Evolutionary conservation across 2,113 vertebrate species (phyloP).

Genomic region (Mirza zaza): DNA sequence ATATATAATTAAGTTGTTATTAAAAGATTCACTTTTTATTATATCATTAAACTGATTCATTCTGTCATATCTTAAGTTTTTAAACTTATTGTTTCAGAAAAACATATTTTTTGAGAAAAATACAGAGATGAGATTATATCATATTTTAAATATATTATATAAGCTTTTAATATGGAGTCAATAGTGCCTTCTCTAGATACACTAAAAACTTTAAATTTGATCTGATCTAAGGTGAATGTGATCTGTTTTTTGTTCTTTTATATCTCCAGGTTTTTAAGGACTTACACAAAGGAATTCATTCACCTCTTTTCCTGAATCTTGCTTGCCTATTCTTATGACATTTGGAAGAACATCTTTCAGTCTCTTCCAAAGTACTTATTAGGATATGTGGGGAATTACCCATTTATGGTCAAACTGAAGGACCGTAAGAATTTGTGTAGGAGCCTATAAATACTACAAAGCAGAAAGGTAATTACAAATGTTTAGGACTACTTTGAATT

Average conservation of each 20-base stretch:
- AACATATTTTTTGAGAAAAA: background rate
- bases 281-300: background rate
- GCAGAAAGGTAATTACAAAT: background rate
- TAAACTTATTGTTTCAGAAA: background rate
- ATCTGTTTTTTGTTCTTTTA: background rate
- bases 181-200: background rate
- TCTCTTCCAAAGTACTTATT: constrained; percentile 27
- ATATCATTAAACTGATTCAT: background rate
- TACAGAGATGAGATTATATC: background rate
- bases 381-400: background rate
- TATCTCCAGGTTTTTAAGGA: background rate
- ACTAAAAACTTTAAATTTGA: constrained; percentile 15
- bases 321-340: background rate
- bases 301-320: background rate
- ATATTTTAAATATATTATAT: background rate
- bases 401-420: background rate
- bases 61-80: background rate
- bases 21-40: background rate
- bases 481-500: constrained; percentile 12
- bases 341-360: background rate
- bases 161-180: background rate
- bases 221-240: background rate
- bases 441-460: background rate
- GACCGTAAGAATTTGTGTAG: background rate
- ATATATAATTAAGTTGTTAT: background rate